A percentile compares a stretch with the other conserved stretches of the same genome.
These are phyloP conservation scores for Anadara kagoshimensis DNA, from an alignment of 1,140 invertebrate genomes.

Conservation along the genomic window DNA sequence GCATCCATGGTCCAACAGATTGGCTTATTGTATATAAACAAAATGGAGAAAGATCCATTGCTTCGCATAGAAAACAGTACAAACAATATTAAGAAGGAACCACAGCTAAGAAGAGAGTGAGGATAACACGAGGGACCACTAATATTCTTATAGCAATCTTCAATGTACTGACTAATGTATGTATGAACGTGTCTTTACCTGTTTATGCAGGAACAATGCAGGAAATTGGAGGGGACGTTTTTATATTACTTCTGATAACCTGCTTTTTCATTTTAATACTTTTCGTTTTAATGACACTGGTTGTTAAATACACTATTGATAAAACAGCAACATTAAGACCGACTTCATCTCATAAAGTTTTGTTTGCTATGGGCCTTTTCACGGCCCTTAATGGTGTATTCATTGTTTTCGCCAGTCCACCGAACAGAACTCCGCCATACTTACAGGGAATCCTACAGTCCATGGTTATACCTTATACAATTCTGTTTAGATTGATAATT, in stretches of 20 bases:
- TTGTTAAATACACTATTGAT: constrained; percentile 26
- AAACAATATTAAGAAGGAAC: too few relatives aligned
- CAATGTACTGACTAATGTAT: constrained; percentile 40
- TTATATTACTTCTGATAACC: constrained; percentile 39
- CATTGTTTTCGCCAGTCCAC: constrained; percentile 47
- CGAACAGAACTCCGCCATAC: constrained; percentile 47
- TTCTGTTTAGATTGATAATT: constrained; percentile 44
- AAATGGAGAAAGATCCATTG: too few relatives aligned
- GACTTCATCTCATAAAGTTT: constrained; percentile 35
- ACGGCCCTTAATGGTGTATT: constrained; percentile 50
- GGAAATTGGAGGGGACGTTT: constrained; percentile 39
- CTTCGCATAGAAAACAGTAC: too few relatives aligned
- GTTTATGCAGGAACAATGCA: constrained; percentile 48
- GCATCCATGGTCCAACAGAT: too few relatives aligned
- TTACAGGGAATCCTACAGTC: constrained; percentile 50
- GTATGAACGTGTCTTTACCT: constrained; percentile 47
- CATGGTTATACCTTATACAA: constrained; percentile 48
- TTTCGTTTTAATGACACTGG: constrained; percentile 36
- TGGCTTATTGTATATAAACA: too few relatives aligned
- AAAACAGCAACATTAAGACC: constrained; percentile 24
- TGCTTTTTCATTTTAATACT: constrained; percentile 35
- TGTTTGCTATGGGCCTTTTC: constrained; percentile 39
- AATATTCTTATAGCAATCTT: constrained; percentile 38
- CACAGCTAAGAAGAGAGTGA: too few relatives aligned
- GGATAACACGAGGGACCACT: too few relatives aligned